Base-by-base conservation (phyloP, 2,888 invertebrate species). In the Dolomedes plantarius region DNA sequence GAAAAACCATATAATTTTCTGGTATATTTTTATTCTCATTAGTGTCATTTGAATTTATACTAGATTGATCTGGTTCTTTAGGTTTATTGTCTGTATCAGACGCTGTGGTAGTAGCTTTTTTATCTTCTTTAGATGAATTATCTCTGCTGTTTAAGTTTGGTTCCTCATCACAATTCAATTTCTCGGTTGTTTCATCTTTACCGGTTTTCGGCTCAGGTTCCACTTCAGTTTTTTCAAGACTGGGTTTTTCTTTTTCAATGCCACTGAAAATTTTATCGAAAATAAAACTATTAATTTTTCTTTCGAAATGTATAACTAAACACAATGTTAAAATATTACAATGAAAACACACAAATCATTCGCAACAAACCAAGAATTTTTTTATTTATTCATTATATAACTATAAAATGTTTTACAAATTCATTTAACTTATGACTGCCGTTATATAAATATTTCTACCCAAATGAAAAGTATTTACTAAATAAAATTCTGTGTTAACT, bases 1-100 rank as follows among this genome's bases (percentile, higher is more conserved):
- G 83, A 39, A 77, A 56, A 19, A 77, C 46, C 27, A 67, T 68
- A 69, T 69, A 86, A 36, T 86, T 74, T 36, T 86, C 85, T 28
- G 83, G 76, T 67, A 65, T 32, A 19, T 19, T 31, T 67, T 74
- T 74, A 36, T 2, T 39, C 23, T 71, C 41, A 29, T 77, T 29
- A 23, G 5, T 39, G 32, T 27, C 41, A 41, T 9, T 71, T 23
- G 31, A 41, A 71, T 64, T 41, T 56, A 13, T 9, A 7, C 39
- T 29, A n/a, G 29, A 46, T 64, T 64, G 31, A 13, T 13, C 6
- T 6, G 68, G 16, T 31, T 65, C 65, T 29, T 65, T 65, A 0
- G 31, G 2, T 31, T 65, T 31, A 3, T 65, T 16, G 5, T 0
- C 7, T 2, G 29, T 6, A 6, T 65, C 31, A 29, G 65, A 56